Percentiles rank a stretch among this genome's conserved stretches.
Conservation (phyloP, 2,888 invertebrate genomes). For the Cetonia aurata region DNA sequence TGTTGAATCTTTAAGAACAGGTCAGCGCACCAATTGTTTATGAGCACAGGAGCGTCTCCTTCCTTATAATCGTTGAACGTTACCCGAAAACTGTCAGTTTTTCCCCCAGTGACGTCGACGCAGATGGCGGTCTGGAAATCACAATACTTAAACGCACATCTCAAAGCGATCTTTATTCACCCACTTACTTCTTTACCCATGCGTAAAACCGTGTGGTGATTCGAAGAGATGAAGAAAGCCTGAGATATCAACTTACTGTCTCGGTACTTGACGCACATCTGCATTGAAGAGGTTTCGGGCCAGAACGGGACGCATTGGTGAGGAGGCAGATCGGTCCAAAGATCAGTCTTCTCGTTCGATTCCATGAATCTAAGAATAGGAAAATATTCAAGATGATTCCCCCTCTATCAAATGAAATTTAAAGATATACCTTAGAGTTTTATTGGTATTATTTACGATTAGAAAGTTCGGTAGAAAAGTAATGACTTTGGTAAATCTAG, state of each 20-base stretch:
- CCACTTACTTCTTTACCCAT: conserved; percentile 83
- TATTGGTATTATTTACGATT: conserved; percentile 79
- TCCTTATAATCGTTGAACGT: conserved; percentile 79
- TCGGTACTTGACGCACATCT: conserved; percentile 83
- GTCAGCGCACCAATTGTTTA: conserved; percentile 88
- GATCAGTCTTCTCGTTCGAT: conserved; percentile 85
- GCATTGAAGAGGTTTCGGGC: conserved; percentile 86
- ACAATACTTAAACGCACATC: background rate
- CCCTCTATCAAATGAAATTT: too few species aligned
- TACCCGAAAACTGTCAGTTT: conserved; percentile 79
- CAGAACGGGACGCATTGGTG: conserved; percentile 81
- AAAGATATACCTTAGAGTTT: conserved; percentile 62
- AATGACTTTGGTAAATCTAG: conserved; percentile 82
- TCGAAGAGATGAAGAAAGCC: conserved; percentile 78
- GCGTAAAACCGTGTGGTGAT: conserved; percentile 80
- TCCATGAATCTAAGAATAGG: conserved; percentile 79
- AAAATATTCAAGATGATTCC: background rate
- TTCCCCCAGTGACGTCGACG: conserved; percentile 81
- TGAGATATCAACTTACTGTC: conserved; percentile 83
- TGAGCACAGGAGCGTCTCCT: conserved; percentile 85
- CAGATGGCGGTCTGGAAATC: conserved; percentile 74
- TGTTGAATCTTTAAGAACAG: conserved; percentile 85
- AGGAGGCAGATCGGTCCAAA: conserved; percentile 83
- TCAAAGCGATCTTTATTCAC: background rate
- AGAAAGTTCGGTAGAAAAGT: conserved; percentile 85